phyloP scores from a whole-genome alignment of 1,140 invertebrate species.

The Daktulosphaira vitifoliae region DNA sequence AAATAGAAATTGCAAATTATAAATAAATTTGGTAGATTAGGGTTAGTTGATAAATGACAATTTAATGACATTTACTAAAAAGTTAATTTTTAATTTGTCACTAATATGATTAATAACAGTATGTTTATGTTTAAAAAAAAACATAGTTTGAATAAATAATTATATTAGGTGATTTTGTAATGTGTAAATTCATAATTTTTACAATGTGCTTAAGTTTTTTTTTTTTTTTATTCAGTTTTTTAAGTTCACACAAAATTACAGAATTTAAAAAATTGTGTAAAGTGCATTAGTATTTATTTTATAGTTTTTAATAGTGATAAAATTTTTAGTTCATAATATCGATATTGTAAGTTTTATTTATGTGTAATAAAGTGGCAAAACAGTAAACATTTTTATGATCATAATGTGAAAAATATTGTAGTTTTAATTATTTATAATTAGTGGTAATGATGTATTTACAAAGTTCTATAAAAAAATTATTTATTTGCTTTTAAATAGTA shows the following conservation, averaged over 20 bases:
- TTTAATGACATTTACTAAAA: too few relatives aligned
- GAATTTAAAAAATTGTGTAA: not conserved
- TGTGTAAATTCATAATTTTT: slow-evolving; percentile 6
- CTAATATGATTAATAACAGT: not conserved
- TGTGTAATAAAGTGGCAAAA: slow-evolving; percentile 25
- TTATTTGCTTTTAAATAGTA: too few relatives aligned
- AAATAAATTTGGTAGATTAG: too few relatives aligned
- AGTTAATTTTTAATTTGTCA: not conserved
- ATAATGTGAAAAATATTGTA: not conserved
- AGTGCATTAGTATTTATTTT: slow-evolving; percentile 7
- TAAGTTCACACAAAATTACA: not conserved
- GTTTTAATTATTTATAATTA: slow-evolving; percentile 4
- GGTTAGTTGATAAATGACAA: too few relatives aligned
- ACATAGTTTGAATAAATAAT: too few relatives aligned
- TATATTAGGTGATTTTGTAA: slow-evolving; percentile 7
- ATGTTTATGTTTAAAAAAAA: slow-evolving; percentile 2
- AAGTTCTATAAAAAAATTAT: too few relatives aligned
- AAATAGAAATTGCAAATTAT: too few relatives aligned
- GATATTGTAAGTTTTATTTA: slow-evolving; percentile 16
- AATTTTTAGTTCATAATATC: slow-evolving; percentile 2
- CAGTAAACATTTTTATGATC: slow-evolving; percentile 7
- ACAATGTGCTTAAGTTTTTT: not conserved
- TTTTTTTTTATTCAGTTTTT: slow-evolving; percentile 8
- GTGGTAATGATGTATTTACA: slow-evolving; percentile 20
- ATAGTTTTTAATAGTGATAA: not conserved